Evolutionary conservation across 1,140 invertebrate genomes (phyloP).

Genomic region (Listronotus bonariensis): DNA sequence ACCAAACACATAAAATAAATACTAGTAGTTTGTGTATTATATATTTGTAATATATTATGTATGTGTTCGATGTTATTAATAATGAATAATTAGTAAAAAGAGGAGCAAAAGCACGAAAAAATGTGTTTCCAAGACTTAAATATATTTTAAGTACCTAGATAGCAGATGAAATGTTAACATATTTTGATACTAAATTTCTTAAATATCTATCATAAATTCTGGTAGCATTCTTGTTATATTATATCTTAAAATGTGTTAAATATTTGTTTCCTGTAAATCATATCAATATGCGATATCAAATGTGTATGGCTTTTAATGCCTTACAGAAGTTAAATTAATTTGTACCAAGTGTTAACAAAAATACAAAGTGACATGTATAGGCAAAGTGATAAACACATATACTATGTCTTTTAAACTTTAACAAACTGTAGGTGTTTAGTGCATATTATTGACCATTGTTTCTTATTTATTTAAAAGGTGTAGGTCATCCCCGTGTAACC

Average conservation of each 20-base stretch:
- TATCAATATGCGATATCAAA: too few relatives aligned
- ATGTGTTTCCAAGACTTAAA: slow-evolving; percentile 41
- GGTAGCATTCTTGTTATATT: slow-evolving; percentile 8
- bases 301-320: too few relatives aligned
- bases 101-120: slow-evolving; percentile 19
- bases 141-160: slow-evolving; percentile 54
- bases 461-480: too few relatives aligned
- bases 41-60: slow-evolving; percentile 37
- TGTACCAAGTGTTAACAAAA: too few relatives aligned
- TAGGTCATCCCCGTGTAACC: too few relatives aligned
- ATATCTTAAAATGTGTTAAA: not conserved
- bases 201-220: slow-evolving; percentile 34
- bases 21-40: slow-evolving; percentile 17
- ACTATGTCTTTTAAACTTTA: too few relatives aligned
- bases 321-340: too few relatives aligned
- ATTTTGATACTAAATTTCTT: slow-evolving; percentile 53
- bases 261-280: too few relatives aligned
- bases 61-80: slow-evolving; percentile 51
- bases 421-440: too few relatives aligned
- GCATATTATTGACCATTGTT: too few relatives aligned
- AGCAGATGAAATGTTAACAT: slow-evolving; percentile 51
- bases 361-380: too few relatives aligned
- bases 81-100: slow-evolving; percentile 21
- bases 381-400: too few relatives aligned
- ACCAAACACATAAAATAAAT: not conserved